phyloP scores from a whole-genome alignment of 1,140 invertebrate genomes.

The Glomeris maerens region DNA sequence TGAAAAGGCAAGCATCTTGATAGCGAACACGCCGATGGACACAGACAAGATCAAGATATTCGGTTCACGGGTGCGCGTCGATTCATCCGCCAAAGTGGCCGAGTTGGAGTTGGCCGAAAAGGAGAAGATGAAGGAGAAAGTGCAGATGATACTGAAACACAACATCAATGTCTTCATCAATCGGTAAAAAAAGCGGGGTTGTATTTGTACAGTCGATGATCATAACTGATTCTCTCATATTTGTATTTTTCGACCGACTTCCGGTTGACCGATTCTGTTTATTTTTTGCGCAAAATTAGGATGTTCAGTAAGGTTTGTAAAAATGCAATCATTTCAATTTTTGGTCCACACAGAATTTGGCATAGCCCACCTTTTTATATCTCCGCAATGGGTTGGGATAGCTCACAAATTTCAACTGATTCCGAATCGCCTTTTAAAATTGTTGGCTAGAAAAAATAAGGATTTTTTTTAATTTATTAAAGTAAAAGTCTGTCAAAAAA shows the following conservation, averaged over 20 bases:
- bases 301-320: no score
- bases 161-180: constrained; percentile 99
- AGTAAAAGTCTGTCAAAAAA: neutral
- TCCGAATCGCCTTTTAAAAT: no score
- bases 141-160: constrained; percentile 90
- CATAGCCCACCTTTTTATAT: no score
- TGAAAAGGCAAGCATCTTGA: constrained; percentile 88
- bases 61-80: constrained; percentile 91
- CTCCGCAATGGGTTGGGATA: no score
- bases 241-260: no score
- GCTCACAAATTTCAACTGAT: constrained; percentile 3
- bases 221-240: neutral
- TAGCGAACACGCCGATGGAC: constrained; percentile 99
- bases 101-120: constrained; percentile 96
- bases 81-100: constrained; percentile 95
- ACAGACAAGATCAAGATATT: constrained; percentile 99
- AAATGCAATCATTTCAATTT: no score
- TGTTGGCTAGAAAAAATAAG: no score
- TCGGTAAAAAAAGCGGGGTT: constrained; percentile 48
- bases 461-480: constrained; percentile 8
- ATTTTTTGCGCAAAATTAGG: no score
- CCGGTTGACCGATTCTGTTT: no score
- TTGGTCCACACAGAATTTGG: no score
- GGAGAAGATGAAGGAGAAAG: constrained; percentile 99
- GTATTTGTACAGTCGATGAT: neutral